Conservation (phyloP, 2,113 vertebrate genomes). For the Zosterops hypoxanthus region DNA sequence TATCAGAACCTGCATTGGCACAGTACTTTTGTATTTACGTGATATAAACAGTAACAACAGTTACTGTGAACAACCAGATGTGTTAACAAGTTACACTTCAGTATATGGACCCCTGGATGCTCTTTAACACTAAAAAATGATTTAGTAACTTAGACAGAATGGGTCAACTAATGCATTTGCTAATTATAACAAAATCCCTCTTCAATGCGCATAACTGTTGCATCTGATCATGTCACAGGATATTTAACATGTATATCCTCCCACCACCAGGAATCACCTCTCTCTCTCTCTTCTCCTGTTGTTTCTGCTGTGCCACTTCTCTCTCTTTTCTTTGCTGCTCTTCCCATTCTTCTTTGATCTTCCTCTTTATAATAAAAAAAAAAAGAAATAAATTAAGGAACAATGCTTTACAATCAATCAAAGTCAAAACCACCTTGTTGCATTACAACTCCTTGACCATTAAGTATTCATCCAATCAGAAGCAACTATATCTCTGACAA, state of each 20-base stretch:
- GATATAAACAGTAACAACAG: neutral
- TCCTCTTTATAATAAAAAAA: conserved; percentile 74
- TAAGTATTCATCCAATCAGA: neutral
- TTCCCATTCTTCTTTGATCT: conserved; percentile 96
- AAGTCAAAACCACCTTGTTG: neutral
- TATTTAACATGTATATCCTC: conserved; percentile 85
- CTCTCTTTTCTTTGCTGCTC: conserved; percentile 87
- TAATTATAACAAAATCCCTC: neutral
- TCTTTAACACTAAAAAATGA: neutral
- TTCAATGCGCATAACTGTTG: neutral
- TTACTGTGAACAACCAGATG: neutral
- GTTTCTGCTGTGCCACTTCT: conserved; percentile 84
- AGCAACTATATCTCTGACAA: neutral
- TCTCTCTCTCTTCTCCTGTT: conserved; percentile 90
- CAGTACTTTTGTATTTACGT: neutral
- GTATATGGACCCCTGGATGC: neutral
- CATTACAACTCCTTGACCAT: neutral
- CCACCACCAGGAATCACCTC: conserved; percentile 90
- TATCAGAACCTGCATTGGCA: neutral
- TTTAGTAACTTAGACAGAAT: neutral
- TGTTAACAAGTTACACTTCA: neutral
- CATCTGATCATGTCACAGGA: conserved; percentile 73
- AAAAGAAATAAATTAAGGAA: neutral
- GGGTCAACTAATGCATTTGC: neutral
- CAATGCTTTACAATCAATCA: neutral